These are phyloP conservation scores for Salarias fasciatus DNA, from an alignment of 2,797 vertebrate genomes.

Conservation along the genomic window DNA sequence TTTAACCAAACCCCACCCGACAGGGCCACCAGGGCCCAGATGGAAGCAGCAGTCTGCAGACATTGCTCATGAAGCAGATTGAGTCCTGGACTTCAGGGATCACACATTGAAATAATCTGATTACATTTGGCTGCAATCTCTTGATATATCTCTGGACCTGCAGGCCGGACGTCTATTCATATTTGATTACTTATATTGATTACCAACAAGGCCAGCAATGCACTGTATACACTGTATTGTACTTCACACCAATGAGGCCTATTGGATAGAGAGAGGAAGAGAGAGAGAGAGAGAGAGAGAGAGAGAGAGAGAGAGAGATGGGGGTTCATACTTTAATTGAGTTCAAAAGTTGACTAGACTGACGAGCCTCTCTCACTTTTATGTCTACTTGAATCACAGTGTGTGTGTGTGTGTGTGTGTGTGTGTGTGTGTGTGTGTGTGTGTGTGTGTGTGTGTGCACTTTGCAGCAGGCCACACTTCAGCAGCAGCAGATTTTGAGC, in stretches of 20 bases:
- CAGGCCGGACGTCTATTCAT: not conserved
- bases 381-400: slow-evolving; percentile 72
- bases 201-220: slow-evolving; percentile 6
- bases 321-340: slow-evolving; percentile 63
- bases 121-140: not conserved
- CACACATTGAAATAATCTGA: not conserved
- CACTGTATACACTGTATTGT: slow-evolving; percentile 24
- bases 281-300: slow-evolving; percentile 14
- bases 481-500: slow-evolving; percentile 67
- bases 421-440: slow-evolving; percentile 42
- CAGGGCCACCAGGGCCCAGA: too few relatives aligned
- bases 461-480: slow-evolving; percentile 55
- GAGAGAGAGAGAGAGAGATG: slow-evolving; percentile 22
- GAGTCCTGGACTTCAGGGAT: not conserved
- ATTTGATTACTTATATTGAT: slow-evolving; percentile 42
- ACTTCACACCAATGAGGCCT: slow-evolving; percentile 28
- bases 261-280: slow-evolving; percentile 38
- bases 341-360: slow-evolving; percentile 73
- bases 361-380: slow-evolving; percentile 55
- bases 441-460: slow-evolving; percentile 34
- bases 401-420: slow-evolving; percentile 33
- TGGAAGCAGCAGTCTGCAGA: too few relatives aligned
- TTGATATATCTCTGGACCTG: not conserved
- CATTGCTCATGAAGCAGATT: not conserved
- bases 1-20: too few relatives aligned